Percentiles rank a stretch among this genome's conserved stretches.
Conservation (phyloP, 2,797 vertebrate species). For the Bothrops alternatus region DNA sequence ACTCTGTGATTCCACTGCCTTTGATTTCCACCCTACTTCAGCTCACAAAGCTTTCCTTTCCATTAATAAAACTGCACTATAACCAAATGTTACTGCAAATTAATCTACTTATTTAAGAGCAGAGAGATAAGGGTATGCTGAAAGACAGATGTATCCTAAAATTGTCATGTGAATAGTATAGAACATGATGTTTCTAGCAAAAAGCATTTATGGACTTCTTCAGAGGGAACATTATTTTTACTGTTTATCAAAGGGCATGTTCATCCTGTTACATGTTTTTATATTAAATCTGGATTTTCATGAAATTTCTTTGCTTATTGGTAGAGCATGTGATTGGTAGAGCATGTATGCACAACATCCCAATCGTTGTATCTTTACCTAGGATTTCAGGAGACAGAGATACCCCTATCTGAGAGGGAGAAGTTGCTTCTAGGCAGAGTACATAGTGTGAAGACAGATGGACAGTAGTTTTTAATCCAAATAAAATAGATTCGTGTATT, state of each 20-base stretch:
- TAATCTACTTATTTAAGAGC: neutral
- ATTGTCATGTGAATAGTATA: neutral
- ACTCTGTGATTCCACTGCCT: no score
- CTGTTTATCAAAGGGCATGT: neutral
- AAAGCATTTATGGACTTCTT: neutral
- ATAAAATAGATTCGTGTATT: neutral
- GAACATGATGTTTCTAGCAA: neutral
- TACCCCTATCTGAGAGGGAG: neutral
- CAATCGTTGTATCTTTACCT: neutral
- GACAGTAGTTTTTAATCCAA: neutral
- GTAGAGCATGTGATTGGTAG: neutral
- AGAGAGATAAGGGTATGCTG: neutral
- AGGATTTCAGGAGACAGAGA: neutral
- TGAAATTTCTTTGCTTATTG: neutral
- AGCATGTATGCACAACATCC: neutral
- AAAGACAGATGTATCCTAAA: neutral
- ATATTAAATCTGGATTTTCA: neutral
- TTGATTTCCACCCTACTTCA: neutral
- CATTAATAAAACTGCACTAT: neutral
- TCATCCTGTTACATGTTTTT: neutral
- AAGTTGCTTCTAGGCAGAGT: neutral
- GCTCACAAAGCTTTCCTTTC: neutral
- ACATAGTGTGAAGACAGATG: neutral
- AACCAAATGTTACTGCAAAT: neutral
- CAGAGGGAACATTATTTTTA: neutral